These are phyloP conservation scores for Fulmarus glacialis DNA, from an alignment of 2,113 vertebrate species.

Conservation along the genomic window DNA sequence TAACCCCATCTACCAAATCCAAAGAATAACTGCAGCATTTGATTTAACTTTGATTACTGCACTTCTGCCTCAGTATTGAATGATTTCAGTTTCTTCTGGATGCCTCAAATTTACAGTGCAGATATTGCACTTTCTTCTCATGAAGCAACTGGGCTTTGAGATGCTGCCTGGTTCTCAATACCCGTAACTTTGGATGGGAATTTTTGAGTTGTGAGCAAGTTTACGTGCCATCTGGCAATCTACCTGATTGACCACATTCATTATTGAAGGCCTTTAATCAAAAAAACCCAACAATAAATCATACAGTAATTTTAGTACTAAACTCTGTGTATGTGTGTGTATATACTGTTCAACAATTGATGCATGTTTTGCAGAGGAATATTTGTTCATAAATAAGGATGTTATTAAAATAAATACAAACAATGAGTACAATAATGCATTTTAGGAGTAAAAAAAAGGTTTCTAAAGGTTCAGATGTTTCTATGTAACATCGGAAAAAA, in stretches of 20 bases:
- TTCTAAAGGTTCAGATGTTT: neutral
- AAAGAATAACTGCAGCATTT: neutral
- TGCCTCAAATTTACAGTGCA: neutral
- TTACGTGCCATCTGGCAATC: neutral
- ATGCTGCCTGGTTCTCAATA: neutral
- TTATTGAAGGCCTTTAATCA: neutral
- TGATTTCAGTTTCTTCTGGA: neutral
- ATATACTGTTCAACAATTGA: neutral
- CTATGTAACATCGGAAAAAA: neutral
- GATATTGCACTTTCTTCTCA: neutral
- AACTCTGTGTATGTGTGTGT: neutral
- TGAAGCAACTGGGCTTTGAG: neutral
- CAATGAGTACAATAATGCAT: neutral
- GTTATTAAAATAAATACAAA: neutral
- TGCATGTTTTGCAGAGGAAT: neutral
- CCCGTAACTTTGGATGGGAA: neutral
- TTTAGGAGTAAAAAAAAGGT: neutral
- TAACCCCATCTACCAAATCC: neutral
- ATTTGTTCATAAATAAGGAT: neutral
- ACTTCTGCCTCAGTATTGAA: neutral
- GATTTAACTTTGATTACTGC: neutral
- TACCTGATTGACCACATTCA: neutral
- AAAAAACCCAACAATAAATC: neutral
- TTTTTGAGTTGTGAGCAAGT: neutral
- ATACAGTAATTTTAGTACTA: neutral